These are phyloP conservation scores for Sphaeramia orbicularis DNA, from an alignment of 2,797 vertebrate genomes.

Conservation along the genomic window DNA sequence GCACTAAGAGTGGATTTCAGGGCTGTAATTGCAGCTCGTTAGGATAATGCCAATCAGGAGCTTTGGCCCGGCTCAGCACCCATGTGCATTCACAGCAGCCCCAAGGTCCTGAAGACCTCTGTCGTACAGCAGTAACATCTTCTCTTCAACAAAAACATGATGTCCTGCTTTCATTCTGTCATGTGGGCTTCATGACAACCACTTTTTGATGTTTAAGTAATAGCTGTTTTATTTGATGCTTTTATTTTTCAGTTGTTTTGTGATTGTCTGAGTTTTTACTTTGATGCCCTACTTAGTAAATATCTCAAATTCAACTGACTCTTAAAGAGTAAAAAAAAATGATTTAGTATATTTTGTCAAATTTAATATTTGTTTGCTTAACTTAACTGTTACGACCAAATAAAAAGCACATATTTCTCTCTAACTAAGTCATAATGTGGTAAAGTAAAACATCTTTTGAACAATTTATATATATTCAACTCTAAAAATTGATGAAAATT, in stretches of 20 bases:
- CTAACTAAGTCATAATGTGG: slow-evolving; percentile 25
- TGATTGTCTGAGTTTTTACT: slow-evolving; percentile 21
- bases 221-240: slow-evolving; percentile 20
- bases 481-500: slow-evolving; percentile 35
- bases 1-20: slow-evolving; percentile 77
- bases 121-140: slow-evolving; percentile 23
- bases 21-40: slow-evolving; percentile 84
- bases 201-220: slow-evolving; percentile 28
- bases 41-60: slow-evolving; percentile 81
- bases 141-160: slow-evolving; percentile 31
- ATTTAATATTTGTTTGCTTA: slow-evolving; percentile 33
- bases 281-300: slow-evolving; percentile 30
- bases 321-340: slow-evolving; percentile 7
- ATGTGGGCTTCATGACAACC: slow-evolving; percentile 22
- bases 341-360: slow-evolving; percentile 28
- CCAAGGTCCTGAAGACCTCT: slow-evolving; percentile 37
- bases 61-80: slow-evolving; percentile 53
- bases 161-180: slow-evolving; percentile 39
- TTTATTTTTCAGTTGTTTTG: slow-evolving; percentile 29
- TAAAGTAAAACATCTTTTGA: slow-evolving; percentile 32
- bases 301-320: slow-evolving; percentile 30
- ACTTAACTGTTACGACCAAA: slow-evolving; percentile 27
- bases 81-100: slow-evolving; percentile 50
- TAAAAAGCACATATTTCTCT: slow-evolving; percentile 40
- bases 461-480: slow-evolving; percentile 34